A percentile compares a stretch with the other conserved stretches of the same genome.
phyloP scores from a whole-genome alignment of 2,797 vertebrate species.

The Pseudotriccus pelzelni region DNA sequence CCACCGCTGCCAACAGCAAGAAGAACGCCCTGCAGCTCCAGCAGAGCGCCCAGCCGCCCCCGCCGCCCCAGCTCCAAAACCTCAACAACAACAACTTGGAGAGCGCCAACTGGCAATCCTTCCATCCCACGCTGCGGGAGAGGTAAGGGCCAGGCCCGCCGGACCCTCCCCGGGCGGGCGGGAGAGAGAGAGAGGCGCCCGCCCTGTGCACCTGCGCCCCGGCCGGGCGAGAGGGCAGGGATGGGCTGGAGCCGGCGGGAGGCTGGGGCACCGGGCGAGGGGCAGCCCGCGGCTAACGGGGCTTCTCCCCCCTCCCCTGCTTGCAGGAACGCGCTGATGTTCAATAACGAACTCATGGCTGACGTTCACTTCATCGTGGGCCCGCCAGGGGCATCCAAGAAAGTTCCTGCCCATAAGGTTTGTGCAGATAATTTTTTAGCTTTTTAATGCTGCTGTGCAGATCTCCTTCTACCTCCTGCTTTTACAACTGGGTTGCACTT shows the following conservation, averaged over 20 bases:
- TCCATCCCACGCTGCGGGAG: slow-evolving; percentile 92
- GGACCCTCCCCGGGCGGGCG: not conserved
- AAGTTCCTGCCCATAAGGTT: slow-evolving; percentile 97
- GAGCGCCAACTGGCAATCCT: slow-evolving; percentile 87
- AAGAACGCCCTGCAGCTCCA: slow-evolving; percentile 80
- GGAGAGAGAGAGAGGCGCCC: not conserved
- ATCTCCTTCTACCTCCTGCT: not conserved
- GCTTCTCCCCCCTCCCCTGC: slow-evolving; percentile 49
- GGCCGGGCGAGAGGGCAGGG: not conserved
- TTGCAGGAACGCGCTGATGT: slow-evolving; percentile 95
- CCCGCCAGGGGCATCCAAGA: slow-evolving; percentile 83
- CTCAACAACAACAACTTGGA: slow-evolving; percentile 92
- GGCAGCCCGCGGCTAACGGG: not conserved
- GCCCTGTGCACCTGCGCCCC: slow-evolving; percentile 14
- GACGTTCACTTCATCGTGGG: slow-evolving; percentile 98
- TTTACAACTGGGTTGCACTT: not conserved
- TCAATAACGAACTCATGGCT: slow-evolving; percentile 98
- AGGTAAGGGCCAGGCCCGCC: slow-evolving; percentile 79
- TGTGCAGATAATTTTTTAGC: slow-evolving; percentile 9
- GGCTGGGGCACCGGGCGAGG: not conserved
- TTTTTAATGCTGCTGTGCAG: not conserved
- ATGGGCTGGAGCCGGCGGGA: not conserved
- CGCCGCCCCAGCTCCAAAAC: slow-evolving; percentile 81
- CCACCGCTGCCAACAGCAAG: slow-evolving; percentile 81
- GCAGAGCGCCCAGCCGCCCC: slow-evolving; percentile 72